These are phyloP conservation scores for Notoglanidium macrostoma DNA, from an alignment of 2,797 vertebrate genomes.

Conservation along the genomic window DNA sequence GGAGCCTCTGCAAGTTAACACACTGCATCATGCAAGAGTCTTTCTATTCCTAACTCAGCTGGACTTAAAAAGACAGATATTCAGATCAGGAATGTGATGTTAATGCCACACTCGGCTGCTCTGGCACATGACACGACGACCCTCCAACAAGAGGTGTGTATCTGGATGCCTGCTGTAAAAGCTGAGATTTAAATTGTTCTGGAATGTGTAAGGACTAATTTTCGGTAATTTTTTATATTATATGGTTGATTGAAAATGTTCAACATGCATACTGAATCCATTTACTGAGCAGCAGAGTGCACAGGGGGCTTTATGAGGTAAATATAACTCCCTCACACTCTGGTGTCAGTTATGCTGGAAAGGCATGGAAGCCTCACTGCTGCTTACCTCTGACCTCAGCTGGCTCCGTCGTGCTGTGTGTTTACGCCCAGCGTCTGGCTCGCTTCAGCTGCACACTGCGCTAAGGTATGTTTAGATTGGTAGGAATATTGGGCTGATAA, in stretches of 20 bases:
- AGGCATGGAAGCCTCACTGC: slow-evolving; percentile 7
- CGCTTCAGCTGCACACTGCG: not conserved
- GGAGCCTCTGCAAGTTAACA: slow-evolving; percentile 47
- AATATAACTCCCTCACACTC: slow-evolving; percentile 35
- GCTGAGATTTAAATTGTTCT: not conserved
- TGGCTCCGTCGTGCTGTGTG: not conserved
- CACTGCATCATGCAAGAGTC: slow-evolving; percentile 21
- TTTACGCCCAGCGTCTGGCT: not conserved
- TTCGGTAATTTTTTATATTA: not conserved
- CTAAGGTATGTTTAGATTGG: not conserved
- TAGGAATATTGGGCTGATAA: not conserved
- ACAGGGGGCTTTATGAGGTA: slow-evolving; percentile 29
- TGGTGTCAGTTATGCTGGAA: slow-evolving; percentile 11
- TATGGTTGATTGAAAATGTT: slow-evolving; percentile 12
- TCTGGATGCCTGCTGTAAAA: not conserved
- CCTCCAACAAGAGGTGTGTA: not conserved
- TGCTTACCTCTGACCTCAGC: slow-evolving; percentile 14
- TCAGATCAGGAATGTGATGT: not conserved
- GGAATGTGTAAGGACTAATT: not conserved
- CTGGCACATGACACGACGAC: not conserved
- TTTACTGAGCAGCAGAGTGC: slow-evolving; percentile 1
- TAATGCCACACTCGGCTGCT: not conserved
- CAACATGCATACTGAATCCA: not conserved
- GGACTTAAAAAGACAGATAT: not conserved
- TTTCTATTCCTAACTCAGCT: slow-evolving; percentile 46